Conservation (phyloP, 2,888 invertebrate genomes). For the Helleia helle region DNA sequence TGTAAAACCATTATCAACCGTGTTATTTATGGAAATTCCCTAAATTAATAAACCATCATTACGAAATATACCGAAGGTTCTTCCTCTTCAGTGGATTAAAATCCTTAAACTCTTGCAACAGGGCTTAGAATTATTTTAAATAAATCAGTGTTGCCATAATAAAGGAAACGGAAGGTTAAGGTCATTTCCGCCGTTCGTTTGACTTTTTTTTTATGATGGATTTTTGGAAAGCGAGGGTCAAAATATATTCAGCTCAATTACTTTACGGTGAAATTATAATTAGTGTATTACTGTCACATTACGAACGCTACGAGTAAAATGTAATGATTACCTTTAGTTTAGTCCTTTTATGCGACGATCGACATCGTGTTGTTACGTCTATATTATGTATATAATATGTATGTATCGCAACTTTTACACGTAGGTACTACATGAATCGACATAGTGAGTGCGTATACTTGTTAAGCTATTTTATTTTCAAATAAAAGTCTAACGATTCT, state of each 20-base stretch:
- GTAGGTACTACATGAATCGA: no score
- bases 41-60: constrained; percentile 29
- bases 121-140: background rate
- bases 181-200: constrained; percentile 39
- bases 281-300: no score
- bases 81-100: background rate
- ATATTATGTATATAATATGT: no score
- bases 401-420: no score
- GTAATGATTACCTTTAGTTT: no score
- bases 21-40: constrained; percentile 29
- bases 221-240: constrained; percentile 29
- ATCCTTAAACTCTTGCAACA: background rate
- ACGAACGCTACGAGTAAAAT: no score
- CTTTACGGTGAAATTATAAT: no score
- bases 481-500: no score
- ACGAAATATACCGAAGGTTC: background rate
- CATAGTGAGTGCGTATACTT: no score
- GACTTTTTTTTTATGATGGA: constrained; percentile 26
- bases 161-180: constrained; percentile 43
- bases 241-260: background rate
- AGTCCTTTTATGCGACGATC: no score
- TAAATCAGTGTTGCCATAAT: constrained; percentile 7
- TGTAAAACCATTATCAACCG: constrained; percentile 14
- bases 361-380: no score
- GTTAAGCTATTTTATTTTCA: no score